Evolutionary conservation across 2,113 vertebrate species (phyloP), one percentile per base, ranked within the genome.

Genomic region (Aldabrachelys gigantea): DNA sequence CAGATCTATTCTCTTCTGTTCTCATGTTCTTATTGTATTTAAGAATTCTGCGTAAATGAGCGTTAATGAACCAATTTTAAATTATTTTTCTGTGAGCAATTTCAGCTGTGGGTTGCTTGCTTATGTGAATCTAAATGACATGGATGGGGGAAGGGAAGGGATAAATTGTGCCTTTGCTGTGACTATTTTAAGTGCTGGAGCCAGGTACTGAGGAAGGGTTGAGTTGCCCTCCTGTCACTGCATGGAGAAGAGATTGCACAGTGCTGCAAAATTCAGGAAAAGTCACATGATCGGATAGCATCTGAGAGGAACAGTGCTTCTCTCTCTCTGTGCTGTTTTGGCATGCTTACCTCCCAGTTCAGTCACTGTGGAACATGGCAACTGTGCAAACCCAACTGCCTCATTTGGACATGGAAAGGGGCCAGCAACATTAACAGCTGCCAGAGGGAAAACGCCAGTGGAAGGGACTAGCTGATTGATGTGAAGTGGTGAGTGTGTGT

Each of bases 51-150:
- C 0, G 4, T 95, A 98, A 97, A 97, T 93, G 92, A 96, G 89
- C 96, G 97, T 98, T 97, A 97, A 96, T 96, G 97, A 97, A 97
- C 88, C 94, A 96, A 97, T 97, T 97, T 96, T 11, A 96, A 97
- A 96, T 97, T 97, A 96, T 96, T 96, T 97, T 96, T 96, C 95
- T 94, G 65, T 89, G 95, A 97, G 96, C 94, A 95, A 96, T 97
- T 97, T 97, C 89, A 90, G 96, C 94, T 97, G 88, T 88, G 79
- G 95, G 95, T 95, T 1, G 53, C 95, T 96, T 97, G 96, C 97
- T 97, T 97, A 95, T 95, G 50, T 96, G 96, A 97, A 96, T 97
- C 91, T 88, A 94, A 96, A 95, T 96, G 85, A 94, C 80, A 92
- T 62, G 44, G 29, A 13, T 53, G 59, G 69, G n/a, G 92, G 79